Conservation (phyloP, 2,113 vertebrate species). For the Arothron firmamentum region DNA sequence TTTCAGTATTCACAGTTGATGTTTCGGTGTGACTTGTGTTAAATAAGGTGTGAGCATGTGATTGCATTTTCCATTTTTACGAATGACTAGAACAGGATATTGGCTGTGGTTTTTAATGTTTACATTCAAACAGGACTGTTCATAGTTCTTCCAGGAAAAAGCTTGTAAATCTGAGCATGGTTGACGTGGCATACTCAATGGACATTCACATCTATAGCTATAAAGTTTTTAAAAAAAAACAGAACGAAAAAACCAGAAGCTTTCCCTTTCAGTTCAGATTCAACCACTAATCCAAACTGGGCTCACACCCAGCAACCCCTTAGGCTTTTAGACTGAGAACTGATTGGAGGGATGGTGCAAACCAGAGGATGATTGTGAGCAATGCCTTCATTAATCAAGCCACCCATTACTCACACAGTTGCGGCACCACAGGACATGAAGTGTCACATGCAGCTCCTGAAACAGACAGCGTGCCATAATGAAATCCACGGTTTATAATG, state of each 20-base stretch:
- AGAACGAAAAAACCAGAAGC: background rate
- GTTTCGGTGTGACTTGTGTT: background rate
- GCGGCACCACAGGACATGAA: constrained; percentile 25
- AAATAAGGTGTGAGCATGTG: background rate
- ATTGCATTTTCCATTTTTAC: background rate
- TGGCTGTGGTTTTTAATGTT: constrained; percentile 14
- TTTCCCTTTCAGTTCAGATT: background rate
- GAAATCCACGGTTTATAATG: constrained; percentile 11
- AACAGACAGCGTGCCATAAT: constrained; percentile 15
- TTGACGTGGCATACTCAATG: background rate
- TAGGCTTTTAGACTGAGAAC: constrained; percentile 26
- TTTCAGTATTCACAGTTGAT: constrained; percentile 5
- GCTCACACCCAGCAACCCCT: constrained; percentile 12
- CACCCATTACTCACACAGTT: constrained; percentile 44
- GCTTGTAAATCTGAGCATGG: constrained; percentile 2
- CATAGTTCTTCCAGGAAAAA: constrained; percentile 14
- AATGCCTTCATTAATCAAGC: constrained; percentile 52
- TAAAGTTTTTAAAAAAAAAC: background rate
- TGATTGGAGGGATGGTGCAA: constrained; percentile 40
- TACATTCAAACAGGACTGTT: background rate
- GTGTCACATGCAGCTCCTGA: constrained; percentile 23
- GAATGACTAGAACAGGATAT: constrained; percentile 15
- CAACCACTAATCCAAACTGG: constrained; percentile 34
- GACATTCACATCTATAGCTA: background rate
- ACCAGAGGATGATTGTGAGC: constrained; percentile 40